Conservation (phyloP, 2,797 vertebrate genomes). For the Bovichtus variegatus region DNA sequence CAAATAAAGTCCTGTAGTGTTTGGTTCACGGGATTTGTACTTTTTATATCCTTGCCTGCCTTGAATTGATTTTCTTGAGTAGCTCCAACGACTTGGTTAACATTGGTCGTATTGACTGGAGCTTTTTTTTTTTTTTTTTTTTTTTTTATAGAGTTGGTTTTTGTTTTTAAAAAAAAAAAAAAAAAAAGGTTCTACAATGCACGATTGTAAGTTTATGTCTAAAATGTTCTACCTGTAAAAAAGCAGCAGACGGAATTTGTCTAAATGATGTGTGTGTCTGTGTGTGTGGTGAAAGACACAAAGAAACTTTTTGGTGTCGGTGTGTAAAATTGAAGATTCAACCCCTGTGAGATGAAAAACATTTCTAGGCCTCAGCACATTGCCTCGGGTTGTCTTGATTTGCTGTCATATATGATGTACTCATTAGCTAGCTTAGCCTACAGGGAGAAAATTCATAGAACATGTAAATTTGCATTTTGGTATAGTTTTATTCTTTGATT, state of each 20-base stretch:
- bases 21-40: constrained; percentile 13
- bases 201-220: background rate
- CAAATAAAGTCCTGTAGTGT: background rate
- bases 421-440: background rate
- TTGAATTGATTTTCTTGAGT: constrained; percentile 32
- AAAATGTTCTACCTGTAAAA: background rate
- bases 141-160: too few relatives aligned
- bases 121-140: too few relatives aligned
- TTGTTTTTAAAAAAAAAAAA: too few relatives aligned
- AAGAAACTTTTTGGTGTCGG: background rate
- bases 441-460: background rate
- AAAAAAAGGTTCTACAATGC: background rate
- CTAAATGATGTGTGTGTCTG: background rate
- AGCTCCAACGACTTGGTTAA: background rate
- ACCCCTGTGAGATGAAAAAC: background rate
- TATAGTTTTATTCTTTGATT: background rate
- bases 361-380: background rate
- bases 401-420: background rate
- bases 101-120: constrained; percentile 14
- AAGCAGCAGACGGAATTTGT: background rate
- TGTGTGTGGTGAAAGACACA: background rate
- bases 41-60: constrained; percentile 17
- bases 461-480: background rate
- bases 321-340: background rate
- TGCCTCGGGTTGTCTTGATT: background rate